Conservation (phyloP, 1,140 invertebrate genomes). For the Meloidogyne chitwoodi region DNA sequence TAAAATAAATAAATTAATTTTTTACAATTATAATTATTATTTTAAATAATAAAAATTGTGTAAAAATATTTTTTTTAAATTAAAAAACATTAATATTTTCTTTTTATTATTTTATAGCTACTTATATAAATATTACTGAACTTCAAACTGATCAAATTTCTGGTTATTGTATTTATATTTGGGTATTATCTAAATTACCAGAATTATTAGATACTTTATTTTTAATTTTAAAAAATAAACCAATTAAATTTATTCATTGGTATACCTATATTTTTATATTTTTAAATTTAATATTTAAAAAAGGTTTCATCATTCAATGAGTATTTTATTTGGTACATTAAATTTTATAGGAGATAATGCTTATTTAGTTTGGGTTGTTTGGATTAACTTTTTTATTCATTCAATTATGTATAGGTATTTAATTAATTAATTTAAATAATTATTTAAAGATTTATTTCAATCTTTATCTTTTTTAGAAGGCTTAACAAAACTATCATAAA, state of each 20-base stretch:
- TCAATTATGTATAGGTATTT: constrained; percentile 55
- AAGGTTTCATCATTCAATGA: constrained; percentile 63
- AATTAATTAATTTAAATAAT: no score
- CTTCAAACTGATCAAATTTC: constrained; percentile 15
- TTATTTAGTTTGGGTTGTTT: constrained; percentile 63
- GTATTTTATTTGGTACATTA: constrained; percentile 64
- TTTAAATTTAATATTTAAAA: constrained; percentile 59
- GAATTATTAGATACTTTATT: constrained; percentile 30
- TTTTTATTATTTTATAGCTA: not conserved
- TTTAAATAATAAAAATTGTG: no score
- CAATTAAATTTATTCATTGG: constrained; percentile 54
- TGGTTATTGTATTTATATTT: constrained; percentile 28
- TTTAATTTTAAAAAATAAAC: constrained; percentile 81
- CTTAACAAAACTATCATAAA: no score
- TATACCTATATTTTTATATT: not conserved
- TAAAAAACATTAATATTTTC: no score
- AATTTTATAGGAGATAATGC: constrained; percentile 62
- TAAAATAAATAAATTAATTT: no score
- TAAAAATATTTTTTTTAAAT: no score
- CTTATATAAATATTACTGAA: constrained; percentile 20
- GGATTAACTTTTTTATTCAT: constrained; percentile 65
- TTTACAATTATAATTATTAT: no score
- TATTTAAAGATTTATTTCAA: no score
- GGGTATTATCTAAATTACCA: constrained; percentile 29
- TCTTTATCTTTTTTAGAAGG: no score